phyloP scores from a whole-genome alignment of 2,113 vertebrate species.

The Dromas ardeola region DNA sequence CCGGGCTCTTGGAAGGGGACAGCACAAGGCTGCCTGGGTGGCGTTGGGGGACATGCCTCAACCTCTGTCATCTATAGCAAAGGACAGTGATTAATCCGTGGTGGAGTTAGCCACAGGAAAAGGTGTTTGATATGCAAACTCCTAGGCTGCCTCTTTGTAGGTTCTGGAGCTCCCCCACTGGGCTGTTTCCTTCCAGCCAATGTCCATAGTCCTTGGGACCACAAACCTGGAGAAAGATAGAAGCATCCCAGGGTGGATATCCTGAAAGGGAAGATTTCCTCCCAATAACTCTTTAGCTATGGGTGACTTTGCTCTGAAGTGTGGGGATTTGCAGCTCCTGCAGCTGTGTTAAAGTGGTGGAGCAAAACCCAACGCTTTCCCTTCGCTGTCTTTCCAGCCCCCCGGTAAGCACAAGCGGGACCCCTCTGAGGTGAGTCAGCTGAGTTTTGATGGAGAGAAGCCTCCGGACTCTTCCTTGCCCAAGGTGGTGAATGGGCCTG shows the following conservation, averaged over 20 bases:
- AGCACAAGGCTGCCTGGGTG: neutral
- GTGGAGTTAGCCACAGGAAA: neutral
- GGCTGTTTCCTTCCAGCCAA: neutral
- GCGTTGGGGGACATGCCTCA: accelerated
- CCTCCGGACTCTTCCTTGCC: neutral
- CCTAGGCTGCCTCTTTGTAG: neutral
- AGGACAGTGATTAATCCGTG: neutral
- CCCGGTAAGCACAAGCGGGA: conserved; percentile 74
- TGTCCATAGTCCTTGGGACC: neutral
- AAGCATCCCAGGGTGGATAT: neutral
- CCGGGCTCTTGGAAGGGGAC: neutral
- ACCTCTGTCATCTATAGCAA: neutral
- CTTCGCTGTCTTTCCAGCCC: conserved; percentile 59
- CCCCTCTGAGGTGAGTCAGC: conserved; percentile 78
- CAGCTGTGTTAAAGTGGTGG: neutral
- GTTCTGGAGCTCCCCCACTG: neutral
- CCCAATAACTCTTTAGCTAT: neutral
- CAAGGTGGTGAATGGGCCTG: conserved; percentile 25
- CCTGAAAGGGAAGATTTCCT: neutral
- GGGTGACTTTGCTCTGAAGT: neutral
- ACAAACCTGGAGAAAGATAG: neutral
- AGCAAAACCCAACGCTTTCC: neutral
- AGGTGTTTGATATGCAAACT: neutral
- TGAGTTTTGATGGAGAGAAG: conserved; percentile 80
- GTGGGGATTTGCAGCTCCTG: neutral